Evolutionary conservation across 2,113 vertebrate species (phyloP).

Genomic region (Hiodon alosoides): DNA sequence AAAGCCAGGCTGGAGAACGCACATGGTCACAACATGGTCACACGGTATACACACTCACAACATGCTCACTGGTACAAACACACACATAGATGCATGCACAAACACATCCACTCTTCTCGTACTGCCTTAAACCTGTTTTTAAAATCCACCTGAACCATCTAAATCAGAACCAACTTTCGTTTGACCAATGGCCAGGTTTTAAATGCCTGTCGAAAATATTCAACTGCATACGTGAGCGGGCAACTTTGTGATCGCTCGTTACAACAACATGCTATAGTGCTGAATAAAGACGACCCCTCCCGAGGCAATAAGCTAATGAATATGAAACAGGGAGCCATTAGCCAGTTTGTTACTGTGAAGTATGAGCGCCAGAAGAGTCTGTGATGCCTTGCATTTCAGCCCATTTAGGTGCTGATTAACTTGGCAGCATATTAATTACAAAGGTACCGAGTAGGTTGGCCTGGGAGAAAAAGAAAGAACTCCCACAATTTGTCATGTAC

Average conservation of each 20-base stretch:
- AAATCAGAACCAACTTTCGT: neutral
- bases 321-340: slow-evolving; percentile 1
- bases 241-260: slow-evolving; percentile 10
- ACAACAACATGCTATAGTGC: neutral
- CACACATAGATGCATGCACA: neutral
- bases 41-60: neutral
- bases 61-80: neutral
- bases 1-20: slow-evolving; percentile 13
- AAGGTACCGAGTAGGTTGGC: slow-evolving; percentile 51
- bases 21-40: neutral
- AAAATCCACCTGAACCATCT: neutral
- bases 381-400: slow-evolving; percentile 42
- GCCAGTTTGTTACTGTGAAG: neutral
- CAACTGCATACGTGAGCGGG: neutral
- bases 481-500: slow-evolving; percentile 12
- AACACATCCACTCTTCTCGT: neutral
- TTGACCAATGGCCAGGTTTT: slow-evolving; percentile 1
- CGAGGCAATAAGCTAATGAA: neutral
- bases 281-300: slow-evolving; percentile 15
- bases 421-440: slow-evolving; percentile 60
- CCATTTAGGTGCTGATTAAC: slow-evolving; percentile 53
- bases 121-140: neutral
- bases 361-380: slow-evolving; percentile 8
- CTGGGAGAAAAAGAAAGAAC: neutral
- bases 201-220: slow-evolving; percentile 1